Percentiles rank a stretch among this genome's conserved stretches.
phyloP scores from a whole-genome alignment of 2,797 vertebrate genomes.

The Pterois miles region DNA sequence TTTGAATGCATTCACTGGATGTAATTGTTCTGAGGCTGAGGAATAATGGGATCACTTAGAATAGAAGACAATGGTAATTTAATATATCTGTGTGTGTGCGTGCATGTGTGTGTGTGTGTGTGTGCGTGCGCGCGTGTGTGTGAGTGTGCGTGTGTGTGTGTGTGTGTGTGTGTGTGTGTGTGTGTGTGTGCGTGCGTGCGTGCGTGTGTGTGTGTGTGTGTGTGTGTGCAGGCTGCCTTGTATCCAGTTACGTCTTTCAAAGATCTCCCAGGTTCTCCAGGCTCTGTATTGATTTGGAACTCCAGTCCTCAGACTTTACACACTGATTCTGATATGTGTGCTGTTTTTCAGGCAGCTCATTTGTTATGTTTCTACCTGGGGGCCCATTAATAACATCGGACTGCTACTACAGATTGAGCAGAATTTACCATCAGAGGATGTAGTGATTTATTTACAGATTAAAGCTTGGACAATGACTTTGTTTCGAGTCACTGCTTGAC shows the following conservation, averaged over 20 bases:
- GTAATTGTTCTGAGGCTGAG: conserved; percentile 80
- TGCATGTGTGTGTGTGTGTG: conserved; percentile 17
- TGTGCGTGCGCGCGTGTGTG: conserved; percentile 38
- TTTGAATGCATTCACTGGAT: conserved; percentile 73
- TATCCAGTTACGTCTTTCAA: conserved; percentile 45
- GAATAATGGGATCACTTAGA: conserved; percentile 80
- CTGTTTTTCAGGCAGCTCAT: conserved; percentile 54
- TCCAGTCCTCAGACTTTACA: conserved; percentile 24
- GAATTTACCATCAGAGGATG: background rate
- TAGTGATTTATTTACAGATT: background rate
- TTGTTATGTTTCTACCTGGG: conserved; percentile 30
- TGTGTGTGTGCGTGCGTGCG: conserved; percentile 38
- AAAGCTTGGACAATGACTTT: background rate
- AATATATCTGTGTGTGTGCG: conserved; percentile 60
- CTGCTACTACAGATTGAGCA: background rate
- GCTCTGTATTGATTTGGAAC: conserved; percentile 67
- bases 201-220: conserved; percentile 14
- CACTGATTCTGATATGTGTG: conserved; percentile 31
- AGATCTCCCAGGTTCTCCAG: conserved; percentile 52
- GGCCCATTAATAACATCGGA: conserved; percentile 19
- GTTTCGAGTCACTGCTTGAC: background rate
- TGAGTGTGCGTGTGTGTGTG: conserved; percentile 18
- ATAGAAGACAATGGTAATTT: conserved; percentile 78
- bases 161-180: conserved; percentile 19
- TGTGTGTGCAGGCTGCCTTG: conserved; percentile 21